phyloP scores from a whole-genome alignment of 2,888 invertebrate genomes.

The Agrotis puta region DNA sequence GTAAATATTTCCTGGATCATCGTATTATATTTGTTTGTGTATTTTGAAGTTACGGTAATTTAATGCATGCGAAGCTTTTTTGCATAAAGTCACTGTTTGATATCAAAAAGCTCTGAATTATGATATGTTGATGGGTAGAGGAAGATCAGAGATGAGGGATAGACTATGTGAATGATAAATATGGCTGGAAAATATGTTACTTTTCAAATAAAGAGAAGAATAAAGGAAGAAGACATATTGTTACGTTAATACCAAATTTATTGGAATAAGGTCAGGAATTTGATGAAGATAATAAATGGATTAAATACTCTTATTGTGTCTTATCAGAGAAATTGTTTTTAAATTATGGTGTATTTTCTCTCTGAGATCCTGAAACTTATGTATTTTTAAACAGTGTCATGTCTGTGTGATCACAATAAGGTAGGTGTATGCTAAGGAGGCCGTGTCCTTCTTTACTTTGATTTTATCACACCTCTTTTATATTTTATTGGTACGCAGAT shows the following conservation, averaged over 20 bases:
- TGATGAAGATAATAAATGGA: no score
- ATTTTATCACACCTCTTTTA: background rate
- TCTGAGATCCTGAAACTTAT: background rate
- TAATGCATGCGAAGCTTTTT: background rate
- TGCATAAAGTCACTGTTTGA: background rate
- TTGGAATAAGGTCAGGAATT: no score
- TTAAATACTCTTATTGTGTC: no score
- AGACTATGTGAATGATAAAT: no score
- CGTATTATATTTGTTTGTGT: background rate
- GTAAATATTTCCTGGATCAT: background rate
- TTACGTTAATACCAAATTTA: no score
- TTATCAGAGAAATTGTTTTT: background rate
- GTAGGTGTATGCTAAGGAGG: background rate
- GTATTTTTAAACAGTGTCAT: background rate
- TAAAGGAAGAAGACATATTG: no score
- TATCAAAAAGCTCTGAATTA: background rate
- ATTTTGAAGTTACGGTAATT: background rate
- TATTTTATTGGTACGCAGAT: constrained; percentile 2
- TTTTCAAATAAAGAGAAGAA: no score
- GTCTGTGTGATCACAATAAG: background rate
- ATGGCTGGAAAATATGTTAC: no score
- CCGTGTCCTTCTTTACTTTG: background rate
- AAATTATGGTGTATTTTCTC: background rate
- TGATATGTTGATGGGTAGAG: no score
- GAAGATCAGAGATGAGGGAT: no score